phyloP scores from a whole-genome alignment of 2,797 vertebrate genomes.

The Rhynchotus rufescens region DNA sequence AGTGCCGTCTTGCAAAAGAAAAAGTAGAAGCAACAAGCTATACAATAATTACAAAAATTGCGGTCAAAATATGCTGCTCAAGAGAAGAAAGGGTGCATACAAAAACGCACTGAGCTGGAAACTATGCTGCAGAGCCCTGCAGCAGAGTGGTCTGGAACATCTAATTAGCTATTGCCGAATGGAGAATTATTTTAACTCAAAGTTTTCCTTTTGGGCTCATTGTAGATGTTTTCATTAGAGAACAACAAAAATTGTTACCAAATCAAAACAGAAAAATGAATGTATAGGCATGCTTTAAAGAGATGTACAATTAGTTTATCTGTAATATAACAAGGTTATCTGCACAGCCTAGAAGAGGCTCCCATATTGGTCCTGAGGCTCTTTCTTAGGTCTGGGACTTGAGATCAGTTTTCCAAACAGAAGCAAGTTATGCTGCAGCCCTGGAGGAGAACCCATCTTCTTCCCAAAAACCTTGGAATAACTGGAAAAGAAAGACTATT shows the following conservation, averaged over 20 bases:
- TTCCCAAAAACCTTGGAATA: neutral
- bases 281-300: neutral
- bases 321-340: neutral
- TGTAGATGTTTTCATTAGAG: neutral
- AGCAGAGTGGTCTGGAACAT: conserved; percentile 53
- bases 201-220: neutral
- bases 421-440: neutral
- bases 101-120: conserved; percentile 49
- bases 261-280: neutral
- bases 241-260: neutral
- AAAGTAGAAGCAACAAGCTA: neutral
- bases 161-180: conserved; percentile 36
- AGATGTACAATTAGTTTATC: neutral
- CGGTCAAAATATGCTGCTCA: neutral
- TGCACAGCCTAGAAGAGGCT: neutral
- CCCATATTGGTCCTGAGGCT: neutral
- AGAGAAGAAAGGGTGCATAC: conserved; percentile 29
- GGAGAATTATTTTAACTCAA: conserved; percentile 7
- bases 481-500: neutral
- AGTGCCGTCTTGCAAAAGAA: neutral
- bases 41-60: conserved; percentile 22
- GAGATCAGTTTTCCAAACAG: neutral
- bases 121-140: neutral
- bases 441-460: neutral
- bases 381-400: neutral